Evolutionary conservation across 2,888 invertebrate species (phyloP).

Genomic region (Dioctria linearis): DNA sequence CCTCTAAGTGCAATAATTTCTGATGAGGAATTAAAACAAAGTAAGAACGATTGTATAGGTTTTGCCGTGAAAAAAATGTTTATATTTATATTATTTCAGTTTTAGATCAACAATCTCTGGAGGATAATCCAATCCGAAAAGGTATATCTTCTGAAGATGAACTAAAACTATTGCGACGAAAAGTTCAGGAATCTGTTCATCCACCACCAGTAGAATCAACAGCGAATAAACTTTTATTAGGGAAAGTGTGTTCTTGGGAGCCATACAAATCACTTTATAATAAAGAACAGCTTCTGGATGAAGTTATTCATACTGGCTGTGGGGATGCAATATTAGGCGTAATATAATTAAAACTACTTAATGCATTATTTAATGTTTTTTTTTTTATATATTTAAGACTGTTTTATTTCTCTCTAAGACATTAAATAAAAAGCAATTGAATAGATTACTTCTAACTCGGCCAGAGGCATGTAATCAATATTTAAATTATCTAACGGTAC

Average conservation of each 20-base stretch:
- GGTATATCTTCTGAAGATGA: slow-evolving; percentile 70
- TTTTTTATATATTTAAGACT: slow-evolving; percentile 72
- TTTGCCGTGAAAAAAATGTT: not conserved
- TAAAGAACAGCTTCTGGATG: slow-evolving; percentile 81
- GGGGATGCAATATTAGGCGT: slow-evolving; percentile 79
- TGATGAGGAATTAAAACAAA: slow-evolving; percentile 65
- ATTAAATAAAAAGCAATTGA: slow-evolving; percentile 80
- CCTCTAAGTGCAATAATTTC: slow-evolving; percentile 68
- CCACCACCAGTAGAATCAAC: slow-evolving; percentile 66
- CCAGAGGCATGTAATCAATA: slow-evolving; percentile 83
- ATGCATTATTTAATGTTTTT: slow-evolving; percentile 34
- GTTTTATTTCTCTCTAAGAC: slow-evolving; percentile 83
- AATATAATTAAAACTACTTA: slow-evolving; percentile 44
- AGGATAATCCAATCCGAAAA: slow-evolving; percentile 68
- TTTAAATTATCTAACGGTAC: slow-evolving; percentile 79
- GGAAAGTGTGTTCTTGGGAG: slow-evolving; percentile 73
- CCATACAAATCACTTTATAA: slow-evolving; percentile 76
- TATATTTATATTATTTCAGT: slow-evolving; percentile 65
- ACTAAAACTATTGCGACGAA: slow-evolving; percentile 66
- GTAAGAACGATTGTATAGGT: slow-evolving; percentile 61
- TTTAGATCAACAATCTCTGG: slow-evolving; percentile 74
- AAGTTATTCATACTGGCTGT: slow-evolving; percentile 80
- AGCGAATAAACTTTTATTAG: slow-evolving; percentile 71
- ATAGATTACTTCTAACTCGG: slow-evolving; percentile 79
- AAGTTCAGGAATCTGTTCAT: slow-evolving; percentile 61